Evolutionary conservation across 2,888 invertebrate genomes (phyloP), one percentile per base, ranked within the genome.

Genomic region (Troides oblongomaculatus): DNA sequence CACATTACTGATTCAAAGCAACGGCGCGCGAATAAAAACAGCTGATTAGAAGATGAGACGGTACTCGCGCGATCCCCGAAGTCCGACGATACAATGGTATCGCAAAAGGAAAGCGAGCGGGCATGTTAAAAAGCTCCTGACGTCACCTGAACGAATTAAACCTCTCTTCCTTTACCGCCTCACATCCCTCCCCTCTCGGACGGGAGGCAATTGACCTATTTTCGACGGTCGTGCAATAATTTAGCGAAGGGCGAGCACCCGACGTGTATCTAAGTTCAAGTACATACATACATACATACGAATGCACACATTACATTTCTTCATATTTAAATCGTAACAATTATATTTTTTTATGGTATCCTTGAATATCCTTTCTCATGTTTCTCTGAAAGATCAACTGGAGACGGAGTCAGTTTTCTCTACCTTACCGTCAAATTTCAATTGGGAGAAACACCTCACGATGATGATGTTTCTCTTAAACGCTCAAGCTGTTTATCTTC

Each of bases 191-290:
- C 84, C 89, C 74, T 30, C 81, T 89, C 86, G 74, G 76, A 65
- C 75, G 78, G 81, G 86, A 82, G 86, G 89, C 92, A 91, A 90
- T 92, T 92, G 92, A 92, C 92, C 92, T 90, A 92, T 91, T 90
- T 92, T 90, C 88, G 83, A 83, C 78, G 85, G 84, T 83, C 86
- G 86, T 88, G 87, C 89, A 88, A 90, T 92, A 88, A 90, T 89
- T 91, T 87, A 80, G 83, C 84, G 85, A 88, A 89, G 89, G 88
- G 84, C 77, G 82, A 82, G 81, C 84, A 79, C 81, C 79, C 81
- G 84, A 82, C 81, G 80, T 76, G 79, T 81, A 80, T 78, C 78
- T 84, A 66, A 63, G 39, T 64, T 62, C 62, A 53, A 61, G 57
- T 70, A 70, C 36, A 62, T 66, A 57, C 56, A 59, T 70, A 70